Percentiles rank a stretch among this genome's conserved stretches.
phyloP scores from a whole-genome alignment of 2,888 invertebrate genomes.

The Euclidia mi region DNA sequence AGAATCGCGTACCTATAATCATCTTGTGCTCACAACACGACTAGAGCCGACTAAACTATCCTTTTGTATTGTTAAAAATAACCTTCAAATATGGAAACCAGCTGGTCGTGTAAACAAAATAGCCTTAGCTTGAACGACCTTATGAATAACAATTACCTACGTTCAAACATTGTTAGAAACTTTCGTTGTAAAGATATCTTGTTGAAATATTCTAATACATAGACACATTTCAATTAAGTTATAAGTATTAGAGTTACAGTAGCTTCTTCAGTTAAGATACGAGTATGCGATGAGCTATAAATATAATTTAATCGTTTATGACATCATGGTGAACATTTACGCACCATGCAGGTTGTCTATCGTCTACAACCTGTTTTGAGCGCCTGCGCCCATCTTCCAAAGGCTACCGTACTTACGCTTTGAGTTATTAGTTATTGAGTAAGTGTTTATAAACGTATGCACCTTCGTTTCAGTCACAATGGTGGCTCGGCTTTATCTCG shows the following conservation, averaged over 20 bases:
- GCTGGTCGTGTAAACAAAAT: too few species aligned
- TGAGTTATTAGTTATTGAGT: constrained; percentile 2
- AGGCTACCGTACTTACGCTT: constrained; percentile 1
- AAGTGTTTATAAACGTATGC: constrained; percentile 10
- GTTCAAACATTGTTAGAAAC: too few species aligned
- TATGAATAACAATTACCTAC: too few species aligned
- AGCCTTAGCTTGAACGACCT: too few species aligned
- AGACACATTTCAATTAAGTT: neutral
- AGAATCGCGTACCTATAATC: too few species aligned
- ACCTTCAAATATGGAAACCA: too few species aligned
- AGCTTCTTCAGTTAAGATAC: constrained; percentile 1
- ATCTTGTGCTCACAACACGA: too few species aligned
- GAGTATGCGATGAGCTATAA: neutral
- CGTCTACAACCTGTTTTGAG: constrained; percentile 1
- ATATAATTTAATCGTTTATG: constrained; percentile 6
- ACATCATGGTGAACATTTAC: constrained; percentile 2
- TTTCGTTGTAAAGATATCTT: too few species aligned
- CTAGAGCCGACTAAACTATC: too few species aligned
- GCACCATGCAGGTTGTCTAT: neutral
- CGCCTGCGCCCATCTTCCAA: neutral
- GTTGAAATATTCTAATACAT: too few species aligned
- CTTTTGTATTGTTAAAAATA: too few species aligned
- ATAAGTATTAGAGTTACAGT: neutral
- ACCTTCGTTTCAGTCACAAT: constrained; percentile 71
- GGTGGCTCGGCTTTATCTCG: constrained; percentile 82